Evolutionary conservation across 2,797 vertebrate genomes (phyloP), one percentile per base, ranked within the genome.

Genomic region (Anableps anableps): DNA sequence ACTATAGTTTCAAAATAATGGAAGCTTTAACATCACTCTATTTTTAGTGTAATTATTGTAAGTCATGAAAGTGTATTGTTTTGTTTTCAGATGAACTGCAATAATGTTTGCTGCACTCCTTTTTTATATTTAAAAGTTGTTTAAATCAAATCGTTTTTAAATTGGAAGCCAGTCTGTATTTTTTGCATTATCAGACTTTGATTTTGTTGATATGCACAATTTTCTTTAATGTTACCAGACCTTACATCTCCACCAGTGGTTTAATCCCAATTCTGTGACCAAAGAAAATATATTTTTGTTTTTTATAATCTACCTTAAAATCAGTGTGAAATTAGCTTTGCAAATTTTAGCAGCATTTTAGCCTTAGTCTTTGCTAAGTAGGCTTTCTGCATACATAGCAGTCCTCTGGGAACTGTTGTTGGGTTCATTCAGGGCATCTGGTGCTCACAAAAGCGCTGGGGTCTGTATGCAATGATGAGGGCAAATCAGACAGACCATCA

Each of bases 341-440:
- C 50, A 75, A 71, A 66, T 4, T 17, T 19, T 77, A 45, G 50
- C 17, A 31, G 9, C 53, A 74, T 68, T 83, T 29, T 31, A 45
- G 45, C 23, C 71, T 78, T 50, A 60, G 14, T 31, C 29, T 85
- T 80, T 48, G 41, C 80, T 89, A 72, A 86, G 51, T 79, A 72
- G 58, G 74, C 82, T 83, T 79, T 82, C 86, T 87, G 80, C 60
- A 72, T 88, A 76, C 41, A 72, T 58, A 58, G 14, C 45, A 79
- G 85, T 87, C 85, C 92, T 90, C 88, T 77, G 78, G 93, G 87
- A 91, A 89, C 74, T 80, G 9, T n/a, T 71, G 43, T 80, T 55
- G 29, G 85, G 80, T 81, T 84, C 31, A 85, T 88, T 86, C 8
- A 82, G 89, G 92, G 91, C 95, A 96, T 96, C 94, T 96, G 95